Evolutionary conservation across 2,888 invertebrate species (phyloP).

Genomic region (Euzophera pinguis): DNA sequence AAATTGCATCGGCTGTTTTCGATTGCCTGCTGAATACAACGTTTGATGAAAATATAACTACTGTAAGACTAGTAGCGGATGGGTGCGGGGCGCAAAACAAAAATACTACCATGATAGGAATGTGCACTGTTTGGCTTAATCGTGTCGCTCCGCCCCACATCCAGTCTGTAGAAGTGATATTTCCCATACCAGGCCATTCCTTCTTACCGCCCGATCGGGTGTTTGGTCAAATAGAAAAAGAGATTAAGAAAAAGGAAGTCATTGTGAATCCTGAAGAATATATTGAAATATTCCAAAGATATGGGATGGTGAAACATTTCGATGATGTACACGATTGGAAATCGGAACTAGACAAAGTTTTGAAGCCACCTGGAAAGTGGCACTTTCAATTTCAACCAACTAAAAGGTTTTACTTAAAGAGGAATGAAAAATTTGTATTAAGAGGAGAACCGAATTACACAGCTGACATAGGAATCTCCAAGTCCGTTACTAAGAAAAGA

Average conservation of each 20-base stretch:
- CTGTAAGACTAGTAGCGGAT: not conserved
- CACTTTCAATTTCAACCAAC: conserved; percentile 11
- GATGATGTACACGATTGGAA: conserved; percentile 13
- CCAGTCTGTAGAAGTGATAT: not conserved
- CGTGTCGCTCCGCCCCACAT: not conserved
- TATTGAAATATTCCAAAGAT: conserved; percentile 13
- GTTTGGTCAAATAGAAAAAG: not conserved
- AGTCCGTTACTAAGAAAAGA: not conserved
- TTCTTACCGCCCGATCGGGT: not conserved
- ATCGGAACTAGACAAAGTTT: conserved; percentile 11
- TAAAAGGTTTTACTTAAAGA: conserved; percentile 10
- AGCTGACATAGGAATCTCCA: not conserved
- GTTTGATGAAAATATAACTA: not conserved
- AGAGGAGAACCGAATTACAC: conserved; percentile 2
- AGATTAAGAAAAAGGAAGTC: conserved; percentile 1
- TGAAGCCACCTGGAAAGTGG: conserved; percentile 8
- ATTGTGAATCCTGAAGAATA: not conserved
- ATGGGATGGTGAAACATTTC: conserved; percentile 14
- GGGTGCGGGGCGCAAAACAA: not conserved
- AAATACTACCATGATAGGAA: not conserved
- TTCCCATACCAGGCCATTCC: not conserved
- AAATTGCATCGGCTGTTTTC: not conserved
- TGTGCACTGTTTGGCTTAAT: not conserved
- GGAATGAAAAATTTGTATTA: conserved; percentile 8
- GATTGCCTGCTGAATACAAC: not conserved